A percentile compares a stretch with the other conserved stretches of the same genome.
Evolutionary conservation across 1,140 invertebrate species (phyloP).

Genomic region (Drosophila bocki): DNA sequence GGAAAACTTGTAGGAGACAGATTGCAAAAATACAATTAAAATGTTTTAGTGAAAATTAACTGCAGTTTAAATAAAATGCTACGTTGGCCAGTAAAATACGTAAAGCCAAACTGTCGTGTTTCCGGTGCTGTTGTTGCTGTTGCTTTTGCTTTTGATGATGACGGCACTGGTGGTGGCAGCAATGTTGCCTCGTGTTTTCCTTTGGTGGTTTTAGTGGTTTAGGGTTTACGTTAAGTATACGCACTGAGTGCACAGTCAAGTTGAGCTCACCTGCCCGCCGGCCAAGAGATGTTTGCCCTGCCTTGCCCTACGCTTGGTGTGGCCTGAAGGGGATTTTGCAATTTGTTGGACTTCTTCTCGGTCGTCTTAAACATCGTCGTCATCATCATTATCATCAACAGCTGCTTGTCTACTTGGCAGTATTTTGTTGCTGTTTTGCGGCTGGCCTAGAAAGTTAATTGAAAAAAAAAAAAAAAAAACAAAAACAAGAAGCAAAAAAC

Average conservation of each 20-base stretch:
- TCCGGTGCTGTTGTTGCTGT: neutral
- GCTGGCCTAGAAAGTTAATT: conserved; percentile 79
- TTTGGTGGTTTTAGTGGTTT: conserved; percentile 80
- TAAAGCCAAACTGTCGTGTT: conserved; percentile 29
- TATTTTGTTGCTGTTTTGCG: conserved; percentile 64
- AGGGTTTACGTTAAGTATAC: conserved; percentile 80
- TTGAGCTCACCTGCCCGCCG: conserved; percentile 50
- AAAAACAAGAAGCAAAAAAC: neutral
- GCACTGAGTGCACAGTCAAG: conserved; percentile 64
- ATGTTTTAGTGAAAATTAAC: conserved; percentile 83
- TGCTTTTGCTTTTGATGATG: conserved; percentile 9
- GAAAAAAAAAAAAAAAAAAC: conserved; percentile 63
- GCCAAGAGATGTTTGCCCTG: conserved; percentile 64
- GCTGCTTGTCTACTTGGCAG: conserved; percentile 61
- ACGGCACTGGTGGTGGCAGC: conserved; percentile 10
- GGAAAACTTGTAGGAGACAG: conserved; percentile 77
- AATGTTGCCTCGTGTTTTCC: conserved; percentile 55
- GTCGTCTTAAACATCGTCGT: conserved; percentile 41
- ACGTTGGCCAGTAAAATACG: conserved; percentile 59
- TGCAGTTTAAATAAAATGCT: conserved; percentile 83
- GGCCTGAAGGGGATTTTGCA: conserved; percentile 76
- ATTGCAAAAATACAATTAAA: conserved; percentile 83
- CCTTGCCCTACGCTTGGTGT: conserved; percentile 23
- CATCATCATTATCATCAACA: conserved; percentile 70
- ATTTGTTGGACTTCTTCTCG: conserved; percentile 77